Evolutionary conservation across 2,797 vertebrate species (phyloP).

Genomic region (Ispidina picta): DNA sequence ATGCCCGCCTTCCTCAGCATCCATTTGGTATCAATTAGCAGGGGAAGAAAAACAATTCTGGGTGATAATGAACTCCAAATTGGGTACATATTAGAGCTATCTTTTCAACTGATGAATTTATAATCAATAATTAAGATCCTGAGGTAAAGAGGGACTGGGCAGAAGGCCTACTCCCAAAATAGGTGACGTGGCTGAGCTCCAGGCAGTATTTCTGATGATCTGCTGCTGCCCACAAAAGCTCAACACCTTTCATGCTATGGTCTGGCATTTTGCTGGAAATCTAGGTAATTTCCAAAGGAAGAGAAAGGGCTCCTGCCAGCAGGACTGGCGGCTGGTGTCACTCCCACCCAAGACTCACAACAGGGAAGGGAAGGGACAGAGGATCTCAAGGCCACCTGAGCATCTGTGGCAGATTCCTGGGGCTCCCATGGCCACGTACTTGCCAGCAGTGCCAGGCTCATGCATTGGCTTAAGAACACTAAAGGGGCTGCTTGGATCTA

Average conservation of each 20-base stretch:
- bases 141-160: constrained; percentile 66
- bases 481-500: not conserved
- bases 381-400: not conserved
- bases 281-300: constrained; percentile 1
- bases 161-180: constrained; percentile 58
- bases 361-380: not conserved
- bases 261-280: not conserved
- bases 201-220: constrained; percentile 5
- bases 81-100: constrained; percentile 71
- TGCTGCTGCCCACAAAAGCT: not conserved
- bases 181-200: constrained; percentile 1
- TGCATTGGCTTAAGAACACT: not conserved
- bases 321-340: not conserved
- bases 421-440: not conserved
- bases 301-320: not conserved
- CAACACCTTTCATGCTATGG: not conserved
- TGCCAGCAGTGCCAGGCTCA: not conserved
- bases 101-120: constrained; percentile 74
- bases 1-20: constrained; percentile 31
- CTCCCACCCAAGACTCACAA: not conserved
- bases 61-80: constrained; percentile 72
- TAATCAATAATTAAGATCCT: constrained; percentile 77
- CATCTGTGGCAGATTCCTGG: not conserved
- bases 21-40: constrained; percentile 71
- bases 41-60: constrained; percentile 71